Conservation (phyloP, 2,888 invertebrate genomes). For the Sericinus montela region DNA sequence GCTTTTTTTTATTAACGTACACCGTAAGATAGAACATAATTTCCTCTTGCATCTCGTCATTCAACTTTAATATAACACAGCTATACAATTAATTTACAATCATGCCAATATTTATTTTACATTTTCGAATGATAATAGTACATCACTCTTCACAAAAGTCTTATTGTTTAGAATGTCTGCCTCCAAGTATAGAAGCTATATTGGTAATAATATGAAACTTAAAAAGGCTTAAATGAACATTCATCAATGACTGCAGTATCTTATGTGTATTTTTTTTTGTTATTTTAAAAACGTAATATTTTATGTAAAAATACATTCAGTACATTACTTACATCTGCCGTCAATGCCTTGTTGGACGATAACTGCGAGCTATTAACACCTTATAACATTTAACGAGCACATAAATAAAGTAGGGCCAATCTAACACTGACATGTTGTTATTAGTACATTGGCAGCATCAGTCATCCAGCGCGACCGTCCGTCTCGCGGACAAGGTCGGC, state of each 20-base stretch:
- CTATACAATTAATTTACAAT: no score
- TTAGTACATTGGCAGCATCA: constrained; percentile 19
- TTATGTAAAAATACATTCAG: not conserved
- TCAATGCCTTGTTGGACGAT: not conserved
- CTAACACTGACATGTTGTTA: constrained; percentile 14
- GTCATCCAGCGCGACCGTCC: constrained; percentile 16
- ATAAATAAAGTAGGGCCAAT: constrained; percentile 19
- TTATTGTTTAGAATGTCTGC: no score
- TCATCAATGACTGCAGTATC: not conserved
- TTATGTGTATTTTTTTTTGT: not conserved
- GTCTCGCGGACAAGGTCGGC: constrained; percentile 32
- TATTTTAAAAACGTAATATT: no score
- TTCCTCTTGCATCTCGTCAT: constrained; percentile 3
- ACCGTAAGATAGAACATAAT: not conserved
- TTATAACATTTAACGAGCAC: constrained; percentile 18
- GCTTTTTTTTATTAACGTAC: constrained; percentile 25
- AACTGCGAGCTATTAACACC: constrained; percentile 20
- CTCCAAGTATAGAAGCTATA: no score
- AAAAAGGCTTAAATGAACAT: no score
- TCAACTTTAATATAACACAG: constrained; percentile 1
- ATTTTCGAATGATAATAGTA: no score
- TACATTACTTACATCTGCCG: constrained; percentile 3
- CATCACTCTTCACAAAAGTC: no score
- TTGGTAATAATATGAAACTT: no score
- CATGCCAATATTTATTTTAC: no score